Evolutionary conservation across 2,113 vertebrate genomes (phyloP).

Genomic region (Etheostoma spectabile): DNA sequence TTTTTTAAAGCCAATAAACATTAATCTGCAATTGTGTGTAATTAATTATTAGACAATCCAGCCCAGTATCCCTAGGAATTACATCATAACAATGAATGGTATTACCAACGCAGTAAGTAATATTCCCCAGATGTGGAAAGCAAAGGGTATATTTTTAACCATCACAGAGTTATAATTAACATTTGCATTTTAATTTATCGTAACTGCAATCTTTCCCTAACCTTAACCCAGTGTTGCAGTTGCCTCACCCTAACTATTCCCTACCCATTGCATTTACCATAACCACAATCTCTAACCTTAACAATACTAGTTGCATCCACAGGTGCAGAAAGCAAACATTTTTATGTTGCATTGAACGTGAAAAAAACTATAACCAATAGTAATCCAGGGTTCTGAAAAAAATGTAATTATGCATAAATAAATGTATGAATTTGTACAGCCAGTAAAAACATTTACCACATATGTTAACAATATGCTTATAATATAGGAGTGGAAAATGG

Average conservation of each 20-base stretch:
- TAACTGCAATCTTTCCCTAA: background rate
- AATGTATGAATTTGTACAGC: background rate
- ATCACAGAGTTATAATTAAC: background rate
- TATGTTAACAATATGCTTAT: background rate
- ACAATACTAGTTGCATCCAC: background rate
- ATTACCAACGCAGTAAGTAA: background rate
- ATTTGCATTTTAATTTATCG: background rate
- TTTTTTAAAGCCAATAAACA: background rate
- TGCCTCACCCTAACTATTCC: background rate
- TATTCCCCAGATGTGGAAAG: background rate
- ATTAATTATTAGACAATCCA: background rate
- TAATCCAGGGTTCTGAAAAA: background rate
- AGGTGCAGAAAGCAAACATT: background rate
- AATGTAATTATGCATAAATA: background rate
- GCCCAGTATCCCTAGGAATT: background rate
- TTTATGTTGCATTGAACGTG: background rate
- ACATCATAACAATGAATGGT: background rate
- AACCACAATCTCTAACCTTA: background rate
- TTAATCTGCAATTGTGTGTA: background rate
- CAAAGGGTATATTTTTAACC: background rate
- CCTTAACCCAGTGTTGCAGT: background rate
- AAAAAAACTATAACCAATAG: background rate
- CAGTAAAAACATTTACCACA: background rate
- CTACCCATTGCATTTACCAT: background rate
- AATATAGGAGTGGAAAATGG: background rate